Conservation (phyloP, 2,113 vertebrate species). For the Mesembrinibis cayennensis region DNA sequence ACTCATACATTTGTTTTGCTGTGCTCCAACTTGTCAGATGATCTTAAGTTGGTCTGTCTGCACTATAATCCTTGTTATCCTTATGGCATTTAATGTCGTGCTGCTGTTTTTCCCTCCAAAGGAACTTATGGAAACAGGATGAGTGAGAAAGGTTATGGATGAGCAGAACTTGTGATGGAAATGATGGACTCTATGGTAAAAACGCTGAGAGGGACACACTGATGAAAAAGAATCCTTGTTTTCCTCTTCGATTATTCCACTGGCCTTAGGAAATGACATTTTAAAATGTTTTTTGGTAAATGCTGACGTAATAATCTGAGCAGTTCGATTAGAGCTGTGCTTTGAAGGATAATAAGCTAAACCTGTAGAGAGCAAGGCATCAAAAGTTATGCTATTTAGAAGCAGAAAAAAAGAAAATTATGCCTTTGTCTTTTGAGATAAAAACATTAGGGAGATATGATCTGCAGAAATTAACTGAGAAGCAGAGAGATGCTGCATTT, state of each 20-base stretch:
- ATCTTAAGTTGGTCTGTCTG: neutral
- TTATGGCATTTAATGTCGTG: neutral
- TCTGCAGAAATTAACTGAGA: neutral
- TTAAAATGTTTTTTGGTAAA: neutral
- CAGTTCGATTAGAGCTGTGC: neutral
- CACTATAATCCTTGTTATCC: neutral
- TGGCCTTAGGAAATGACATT: neutral
- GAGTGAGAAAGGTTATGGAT: neutral
- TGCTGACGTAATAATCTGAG: neutral
- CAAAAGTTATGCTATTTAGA: neutral
- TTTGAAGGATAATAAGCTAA: neutral
- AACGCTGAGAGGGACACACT: neutral
- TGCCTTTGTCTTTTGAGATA: neutral
- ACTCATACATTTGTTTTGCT: neutral
- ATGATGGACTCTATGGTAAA: neutral
- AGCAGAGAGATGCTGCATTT: neutral
- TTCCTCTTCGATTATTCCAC: neutral
- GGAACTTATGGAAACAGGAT: neutral
- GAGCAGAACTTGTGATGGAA: neutral
- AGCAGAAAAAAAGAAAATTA: neutral
- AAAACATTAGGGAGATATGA: neutral
- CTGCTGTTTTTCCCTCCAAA: neutral
- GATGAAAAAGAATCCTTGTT: neutral
- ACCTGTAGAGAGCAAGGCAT: neutral
- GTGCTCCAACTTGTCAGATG: neutral